Conservation (phyloP, 2,113 vertebrate species). For the Grammomys dolichurus region DNA sequence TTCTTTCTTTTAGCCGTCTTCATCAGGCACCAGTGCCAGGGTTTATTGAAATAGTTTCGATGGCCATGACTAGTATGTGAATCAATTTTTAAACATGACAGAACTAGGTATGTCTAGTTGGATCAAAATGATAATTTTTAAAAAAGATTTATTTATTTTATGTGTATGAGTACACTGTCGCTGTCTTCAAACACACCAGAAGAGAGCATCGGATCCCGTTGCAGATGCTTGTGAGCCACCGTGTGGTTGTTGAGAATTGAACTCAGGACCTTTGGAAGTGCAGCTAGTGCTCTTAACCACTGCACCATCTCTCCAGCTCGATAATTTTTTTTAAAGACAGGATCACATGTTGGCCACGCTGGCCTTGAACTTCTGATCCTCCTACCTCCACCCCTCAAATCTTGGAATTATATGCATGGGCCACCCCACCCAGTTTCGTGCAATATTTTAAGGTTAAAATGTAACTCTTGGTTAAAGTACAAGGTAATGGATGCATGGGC, state of each 20-base stretch:
- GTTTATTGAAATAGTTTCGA: neutral
- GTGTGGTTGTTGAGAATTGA: too few relatives aligned
- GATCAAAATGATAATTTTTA: neutral
- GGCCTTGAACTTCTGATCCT: neutral
- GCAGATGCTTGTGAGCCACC: too few relatives aligned
- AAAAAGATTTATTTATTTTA: too few relatives aligned
- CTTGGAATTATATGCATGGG: neutral
- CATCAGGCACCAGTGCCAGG: neutral
- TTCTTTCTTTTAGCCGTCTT: neutral
- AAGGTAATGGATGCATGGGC: conserved; percentile 4
- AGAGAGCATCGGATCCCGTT: too few relatives aligned
- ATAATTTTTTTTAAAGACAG: neutral
- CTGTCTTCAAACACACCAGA: too few relatives aligned
- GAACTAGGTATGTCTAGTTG: neutral
- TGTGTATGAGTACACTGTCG: too few relatives aligned
- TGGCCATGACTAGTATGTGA: neutral
- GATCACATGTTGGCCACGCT: neutral
- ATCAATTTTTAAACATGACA: conserved; percentile 38
- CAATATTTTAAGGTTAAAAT: conserved; percentile 44
- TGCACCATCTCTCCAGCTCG: too few relatives aligned
- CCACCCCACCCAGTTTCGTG: neutral
- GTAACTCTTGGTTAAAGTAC: neutral
- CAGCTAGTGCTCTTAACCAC: too few relatives aligned
- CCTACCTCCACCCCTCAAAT: neutral
- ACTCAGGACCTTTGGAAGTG: too few relatives aligned